A percentile compares a stretch with the other conserved stretches of the same genome.
phyloP scores from a whole-genome alignment of 2,113 vertebrate species.

The Heteronetta atricapilla region DNA sequence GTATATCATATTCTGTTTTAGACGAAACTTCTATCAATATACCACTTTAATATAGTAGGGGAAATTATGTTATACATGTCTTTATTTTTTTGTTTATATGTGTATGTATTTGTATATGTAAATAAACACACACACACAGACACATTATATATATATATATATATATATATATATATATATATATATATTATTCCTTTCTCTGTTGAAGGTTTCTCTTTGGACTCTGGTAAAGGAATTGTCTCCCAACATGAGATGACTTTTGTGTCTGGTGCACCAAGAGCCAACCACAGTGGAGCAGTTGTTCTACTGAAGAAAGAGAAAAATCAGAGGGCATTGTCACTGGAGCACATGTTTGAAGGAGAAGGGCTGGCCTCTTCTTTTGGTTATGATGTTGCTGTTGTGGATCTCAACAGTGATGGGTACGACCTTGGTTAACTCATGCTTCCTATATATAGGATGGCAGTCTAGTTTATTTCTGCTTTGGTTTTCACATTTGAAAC shows the following conservation, averaged over 20 bases:
- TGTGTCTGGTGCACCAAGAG: conserved; percentile 94
- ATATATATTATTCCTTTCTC: background rate
- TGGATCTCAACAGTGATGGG: conserved; percentile 93
- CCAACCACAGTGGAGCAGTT: conserved; percentile 94
- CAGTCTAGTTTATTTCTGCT: background rate
- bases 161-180: background rate
- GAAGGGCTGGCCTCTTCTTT: conserved; percentile 94
- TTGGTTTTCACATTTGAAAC: background rate
- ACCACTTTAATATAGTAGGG: conserved; percentile 65
- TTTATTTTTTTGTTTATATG: background rate
- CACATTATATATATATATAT: too few relatives aligned
- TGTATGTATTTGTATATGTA: background rate
- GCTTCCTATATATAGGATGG: background rate
- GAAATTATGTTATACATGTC: background rate
- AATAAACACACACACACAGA: too few relatives aligned
- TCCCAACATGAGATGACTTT: conserved; percentile 84
- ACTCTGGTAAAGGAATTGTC: conserved; percentile 89
- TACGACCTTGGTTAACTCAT: conserved; percentile 57
- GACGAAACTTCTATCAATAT: background rate
- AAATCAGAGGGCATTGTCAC: conserved; percentile 77
- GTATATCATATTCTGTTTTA: background rate
- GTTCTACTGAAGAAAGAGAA: conserved; percentile 85
- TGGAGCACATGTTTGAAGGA: conserved; percentile 86
- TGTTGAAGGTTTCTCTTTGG: conserved; percentile 91
- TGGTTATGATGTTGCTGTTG: conserved; percentile 94